Evolutionary conservation across 92 coral and sea anemone species (phyloP).

Genomic region (Palythoa grandiflora): DNA sequence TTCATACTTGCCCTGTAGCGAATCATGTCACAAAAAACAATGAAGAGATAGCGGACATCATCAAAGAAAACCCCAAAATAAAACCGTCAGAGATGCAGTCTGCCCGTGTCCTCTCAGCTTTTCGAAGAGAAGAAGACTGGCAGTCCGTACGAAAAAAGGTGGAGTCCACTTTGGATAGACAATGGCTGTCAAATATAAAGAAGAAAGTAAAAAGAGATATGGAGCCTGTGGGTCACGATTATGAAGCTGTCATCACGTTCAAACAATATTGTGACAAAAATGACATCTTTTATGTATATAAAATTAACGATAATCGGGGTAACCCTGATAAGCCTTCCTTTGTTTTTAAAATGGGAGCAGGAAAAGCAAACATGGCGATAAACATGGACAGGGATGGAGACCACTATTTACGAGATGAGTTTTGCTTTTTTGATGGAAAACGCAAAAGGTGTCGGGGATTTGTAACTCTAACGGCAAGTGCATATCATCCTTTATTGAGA

Average conservation of each 20-base stretch:
- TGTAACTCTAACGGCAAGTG: conserved; percentile 59
- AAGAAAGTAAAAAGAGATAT: not conserved
- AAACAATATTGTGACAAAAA: not conserved
- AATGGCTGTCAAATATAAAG: not conserved
- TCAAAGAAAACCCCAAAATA: not conserved
- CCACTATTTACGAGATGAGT: conserved; percentile 54
- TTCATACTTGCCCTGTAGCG: conserved; percentile 69
- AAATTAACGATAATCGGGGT: not conserved
- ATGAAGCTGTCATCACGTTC: not conserved
- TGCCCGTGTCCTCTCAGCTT: not conserved
- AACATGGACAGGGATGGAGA: conserved; percentile 62
- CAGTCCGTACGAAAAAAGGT: not conserved
- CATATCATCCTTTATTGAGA: conserved; percentile 45
- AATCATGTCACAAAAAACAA: not conserved
- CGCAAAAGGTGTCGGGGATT: conserved; percentile 57
- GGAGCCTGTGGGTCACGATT: not conserved
- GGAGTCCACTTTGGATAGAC: not conserved
- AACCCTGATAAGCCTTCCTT: not conserved
- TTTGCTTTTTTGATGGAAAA: conserved; percentile 73
- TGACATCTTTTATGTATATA: not conserved
- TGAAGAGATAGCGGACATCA: not conserved
- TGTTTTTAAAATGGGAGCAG: conserved; percentile 57
- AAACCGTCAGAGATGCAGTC: not conserved
- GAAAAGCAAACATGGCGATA: conserved; percentile 44
- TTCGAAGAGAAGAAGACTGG: not conserved